A percentile compares a stretch with the other conserved stretches of the same genome.
Conservation (phyloP, 2,888 invertebrate genomes). For the Ethmia dodecea region DNA sequence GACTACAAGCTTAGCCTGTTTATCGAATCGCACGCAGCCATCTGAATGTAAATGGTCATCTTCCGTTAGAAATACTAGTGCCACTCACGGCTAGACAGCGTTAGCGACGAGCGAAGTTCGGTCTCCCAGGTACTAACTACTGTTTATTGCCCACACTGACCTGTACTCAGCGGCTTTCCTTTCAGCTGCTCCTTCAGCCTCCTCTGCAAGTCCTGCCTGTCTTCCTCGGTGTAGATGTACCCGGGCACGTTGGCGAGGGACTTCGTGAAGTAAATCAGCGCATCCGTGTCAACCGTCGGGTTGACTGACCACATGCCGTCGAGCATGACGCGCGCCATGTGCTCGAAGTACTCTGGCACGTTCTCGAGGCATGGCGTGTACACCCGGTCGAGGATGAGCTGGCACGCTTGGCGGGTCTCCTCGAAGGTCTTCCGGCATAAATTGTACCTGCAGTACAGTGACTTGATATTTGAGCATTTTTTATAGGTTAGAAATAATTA, state of each 20-base stretch:
- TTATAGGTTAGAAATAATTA: no score
- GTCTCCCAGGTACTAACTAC: no score
- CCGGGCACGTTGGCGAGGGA: slow-evolving; percentile 76
- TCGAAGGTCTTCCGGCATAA: slow-evolving; percentile 80
- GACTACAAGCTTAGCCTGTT: no score
- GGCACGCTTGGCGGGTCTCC: slow-evolving; percentile 80
- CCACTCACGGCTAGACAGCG: no score
- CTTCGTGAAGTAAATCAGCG: slow-evolving; percentile 74
- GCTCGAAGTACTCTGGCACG: slow-evolving; percentile 79
- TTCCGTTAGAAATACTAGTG: no score
- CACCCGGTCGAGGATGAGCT: slow-evolving; percentile 75
- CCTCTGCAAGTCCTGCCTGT: slow-evolving; percentile 41
- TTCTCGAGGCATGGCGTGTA: slow-evolving; percentile 79
- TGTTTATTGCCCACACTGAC: no score
- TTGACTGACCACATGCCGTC: slow-evolving; percentile 84
- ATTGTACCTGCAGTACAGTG: slow-evolving; percentile 78
- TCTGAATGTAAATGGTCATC: no score
- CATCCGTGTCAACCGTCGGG: slow-evolving; percentile 74
- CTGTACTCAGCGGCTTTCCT: slow-evolving; percentile 42
- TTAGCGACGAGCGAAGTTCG: no score
- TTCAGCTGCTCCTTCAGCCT: slow-evolving; percentile 36
- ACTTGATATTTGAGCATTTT: no score
- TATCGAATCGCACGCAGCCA: no score
- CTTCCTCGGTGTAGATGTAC: slow-evolving; percentile 63
- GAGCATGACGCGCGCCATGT: slow-evolving; percentile 80